Conservation (phyloP, 1,140 invertebrate genomes). For the Stegodyphus mimosarum region DNA sequence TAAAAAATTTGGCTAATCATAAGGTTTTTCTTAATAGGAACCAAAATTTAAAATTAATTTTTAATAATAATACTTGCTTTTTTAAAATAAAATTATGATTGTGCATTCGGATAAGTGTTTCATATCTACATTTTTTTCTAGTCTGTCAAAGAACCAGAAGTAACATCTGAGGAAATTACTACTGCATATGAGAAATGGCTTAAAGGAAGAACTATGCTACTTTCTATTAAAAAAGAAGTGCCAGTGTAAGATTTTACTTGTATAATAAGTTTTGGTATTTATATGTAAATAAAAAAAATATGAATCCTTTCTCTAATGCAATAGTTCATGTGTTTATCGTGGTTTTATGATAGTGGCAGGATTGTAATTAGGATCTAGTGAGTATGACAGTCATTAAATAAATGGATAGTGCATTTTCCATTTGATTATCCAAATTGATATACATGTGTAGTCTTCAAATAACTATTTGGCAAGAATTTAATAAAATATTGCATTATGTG, state of each 20-base stretch:
- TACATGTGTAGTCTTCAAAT: too few species aligned
- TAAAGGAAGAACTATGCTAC: constrained; percentile 68
- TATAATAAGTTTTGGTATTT: neutral
- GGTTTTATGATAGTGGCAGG: neutral
- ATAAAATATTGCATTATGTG: too few species aligned
- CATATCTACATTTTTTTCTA: neutral
- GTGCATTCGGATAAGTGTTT: neutral
- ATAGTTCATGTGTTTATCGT: neutral
- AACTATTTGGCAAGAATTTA: too few species aligned
- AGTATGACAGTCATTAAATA: neutral
- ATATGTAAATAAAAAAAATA: neutral
- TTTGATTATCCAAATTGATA: neutral
- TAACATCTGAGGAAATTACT: constrained; percentile 74
- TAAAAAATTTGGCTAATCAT: neutral
- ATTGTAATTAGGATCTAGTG: neutral
- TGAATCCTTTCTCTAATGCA: neutral
- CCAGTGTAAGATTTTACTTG: constrained; percentile 65
- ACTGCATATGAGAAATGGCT: constrained; percentile 73
- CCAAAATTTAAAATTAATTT: neutral
- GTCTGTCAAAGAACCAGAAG: constrained; percentile 40
- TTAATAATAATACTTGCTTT: neutral
- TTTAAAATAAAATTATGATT: neutral
- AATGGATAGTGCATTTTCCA: neutral
- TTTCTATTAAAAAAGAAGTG: constrained; percentile 66
- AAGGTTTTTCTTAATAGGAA: neutral